A percentile compares a stretch with the other conserved stretches of the same genome.
phyloP scores from a whole-genome alignment of 2,797 vertebrate genomes.

The Liasis olivaceus region DNA sequence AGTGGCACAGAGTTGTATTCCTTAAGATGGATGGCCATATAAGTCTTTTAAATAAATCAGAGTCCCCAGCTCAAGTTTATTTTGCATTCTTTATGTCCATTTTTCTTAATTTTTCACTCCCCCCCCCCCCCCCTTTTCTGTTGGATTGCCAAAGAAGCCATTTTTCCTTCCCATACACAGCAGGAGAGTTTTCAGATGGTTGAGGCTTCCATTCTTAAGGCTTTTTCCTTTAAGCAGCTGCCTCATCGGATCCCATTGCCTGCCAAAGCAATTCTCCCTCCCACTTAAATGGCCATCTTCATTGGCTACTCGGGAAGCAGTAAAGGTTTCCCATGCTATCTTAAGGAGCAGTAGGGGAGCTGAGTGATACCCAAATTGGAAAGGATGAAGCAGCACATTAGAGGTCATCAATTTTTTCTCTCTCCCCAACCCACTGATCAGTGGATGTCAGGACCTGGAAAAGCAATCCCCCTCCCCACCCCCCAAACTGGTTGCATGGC shows the following conservation, averaged over 20 bases:
- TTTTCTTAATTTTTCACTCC: too few species aligned
- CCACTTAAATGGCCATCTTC: not conserved
- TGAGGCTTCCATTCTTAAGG: not conserved
- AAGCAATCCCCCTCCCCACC: not conserved
- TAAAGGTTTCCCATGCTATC: not conserved
- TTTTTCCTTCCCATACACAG: not conserved
- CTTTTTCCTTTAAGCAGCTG: not conserved
- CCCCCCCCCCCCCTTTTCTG: too few species aligned
- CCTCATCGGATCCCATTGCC: not conserved
- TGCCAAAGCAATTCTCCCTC: not conserved
- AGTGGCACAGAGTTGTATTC: too few species aligned
- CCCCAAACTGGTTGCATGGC: not conserved
- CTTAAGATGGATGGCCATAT: too few species aligned
- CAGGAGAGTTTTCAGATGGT: not conserved
- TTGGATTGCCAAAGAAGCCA: not conserved
- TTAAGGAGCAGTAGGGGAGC: not conserved
- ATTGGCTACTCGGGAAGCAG: not conserved
- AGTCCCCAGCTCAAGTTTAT: too few species aligned
- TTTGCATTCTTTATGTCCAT: too few species aligned
- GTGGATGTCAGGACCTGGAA: not conserved
- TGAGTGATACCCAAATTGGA: not conserved
- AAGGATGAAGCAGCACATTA: not conserved
- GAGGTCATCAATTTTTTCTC: not conserved
- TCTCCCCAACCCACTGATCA: not conserved
- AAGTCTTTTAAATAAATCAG: too few species aligned